Evolutionary conservation across 2,888 invertebrate species (phyloP).

Genomic region (Archaeoteleia sp.): DNA sequence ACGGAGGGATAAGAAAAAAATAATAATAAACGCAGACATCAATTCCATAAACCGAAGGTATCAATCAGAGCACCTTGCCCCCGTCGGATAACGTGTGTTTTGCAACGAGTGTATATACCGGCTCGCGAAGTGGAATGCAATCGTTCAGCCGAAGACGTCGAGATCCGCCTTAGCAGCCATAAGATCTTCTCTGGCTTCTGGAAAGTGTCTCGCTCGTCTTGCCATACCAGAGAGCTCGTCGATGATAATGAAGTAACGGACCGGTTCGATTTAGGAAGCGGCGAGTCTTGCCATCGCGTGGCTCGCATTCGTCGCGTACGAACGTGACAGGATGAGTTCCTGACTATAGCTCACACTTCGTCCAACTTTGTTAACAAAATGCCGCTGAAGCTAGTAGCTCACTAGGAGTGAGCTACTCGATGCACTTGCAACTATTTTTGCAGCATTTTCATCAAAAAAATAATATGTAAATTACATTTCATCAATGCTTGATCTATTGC

Average conservation of each 20-base stretch:
- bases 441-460: no score
- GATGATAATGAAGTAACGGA: slow-evolving; percentile 39
- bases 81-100: slow-evolving; percentile 16
- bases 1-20: no score
- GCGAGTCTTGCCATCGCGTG: slow-evolving; percentile 18
- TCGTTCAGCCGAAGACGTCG: slow-evolving; percentile 15
- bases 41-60: slow-evolving; percentile 23
- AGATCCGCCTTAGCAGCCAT: slow-evolving; percentile 23
- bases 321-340: neutral
- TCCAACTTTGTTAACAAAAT: neutral
- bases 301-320: slow-evolving; percentile 12
- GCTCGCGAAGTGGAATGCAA: slow-evolving; percentile 30
- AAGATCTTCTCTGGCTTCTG: slow-evolving; percentile 29
- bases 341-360: neutral
- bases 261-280: slow-evolving; percentile 34
- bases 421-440: no score
- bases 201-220: slow-evolving; percentile 20
- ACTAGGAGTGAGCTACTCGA: no score
- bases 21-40: neutral
- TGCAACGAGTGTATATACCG: slow-evolving; percentile 16
- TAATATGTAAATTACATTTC: no score
- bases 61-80: slow-evolving; percentile 29
- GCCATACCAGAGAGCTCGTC: slow-evolving; percentile 19
- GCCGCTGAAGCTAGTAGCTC: no score
- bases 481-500: no score